Evolutionary conservation across 2,888 invertebrate genomes (phyloP).

Genomic region (Nephrotoma appendiculata): DNA sequence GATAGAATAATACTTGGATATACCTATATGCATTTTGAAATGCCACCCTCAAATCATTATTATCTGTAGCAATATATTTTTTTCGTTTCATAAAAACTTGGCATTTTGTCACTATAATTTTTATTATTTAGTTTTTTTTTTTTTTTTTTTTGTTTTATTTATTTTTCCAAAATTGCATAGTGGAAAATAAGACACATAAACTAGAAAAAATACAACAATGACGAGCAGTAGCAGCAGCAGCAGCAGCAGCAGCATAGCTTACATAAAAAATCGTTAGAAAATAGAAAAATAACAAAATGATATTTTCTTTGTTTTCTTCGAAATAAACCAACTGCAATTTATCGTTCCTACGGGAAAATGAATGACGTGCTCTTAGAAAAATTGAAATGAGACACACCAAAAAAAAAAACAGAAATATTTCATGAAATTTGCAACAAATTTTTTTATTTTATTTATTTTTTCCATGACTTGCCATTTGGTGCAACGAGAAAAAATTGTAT

Average conservation of each 20-base stretch:
- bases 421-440: not conserved
- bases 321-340: conserved; percentile 10
- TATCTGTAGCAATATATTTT: not conserved
- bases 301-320: not conserved
- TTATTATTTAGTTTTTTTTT: not conserved
- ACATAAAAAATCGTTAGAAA: not conserved
- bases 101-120: not conserved
- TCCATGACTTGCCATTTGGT: not conserved
- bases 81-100: not conserved
- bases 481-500: not conserved
- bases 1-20: not conserved
- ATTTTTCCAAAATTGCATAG: not conserved
- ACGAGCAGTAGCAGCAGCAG: not conserved
- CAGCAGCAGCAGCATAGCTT: not conserved
- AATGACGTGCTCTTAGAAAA: conserved; percentile 11
- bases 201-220: not conserved
- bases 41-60: not conserved
- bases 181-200: not conserved
- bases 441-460: not conserved
- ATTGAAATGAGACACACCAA: conserved; percentile 8
- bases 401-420: not conserved
- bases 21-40: not conserved
- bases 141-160: not conserved
- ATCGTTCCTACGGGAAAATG: conserved; percentile 12
- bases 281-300: not conserved